Base-by-base conservation (phyloP, 2,888 invertebrate species). In the Erannis defoliaria region DNA sequence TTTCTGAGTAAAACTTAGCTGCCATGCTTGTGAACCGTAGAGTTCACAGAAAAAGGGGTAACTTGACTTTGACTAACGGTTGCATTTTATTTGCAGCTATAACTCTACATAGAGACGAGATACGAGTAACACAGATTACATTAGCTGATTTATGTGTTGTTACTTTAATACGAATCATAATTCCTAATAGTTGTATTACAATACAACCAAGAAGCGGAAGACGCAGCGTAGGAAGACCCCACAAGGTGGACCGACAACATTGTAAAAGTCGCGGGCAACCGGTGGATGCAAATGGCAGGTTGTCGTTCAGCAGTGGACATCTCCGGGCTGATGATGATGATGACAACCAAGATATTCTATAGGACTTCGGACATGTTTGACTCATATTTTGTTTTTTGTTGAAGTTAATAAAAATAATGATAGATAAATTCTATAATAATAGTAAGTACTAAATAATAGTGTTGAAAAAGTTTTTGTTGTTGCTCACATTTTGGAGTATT, bases 11-110 rank as follows among this genome's bases (percentile, higher is more conserved):
- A 31, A n/a, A n/a, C n/a, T 26, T 10, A 21, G 9, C 9, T 14
- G 26, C n/a, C 8, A 38, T 5, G 6, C 5, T 21, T 18, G 18
- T 23, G 23, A 23, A 9, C 37, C 14, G 9, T 35, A 6, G 26
- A 29, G 26, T 60, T 55, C 60, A 55, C 37, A 18, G 55, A 61
- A 60, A 42, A 10, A 49, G 31, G 51, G 42, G 55, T 61, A 61
- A 61, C 45, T 51, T 14, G 23, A 61, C 40, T 49, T 60, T 37
- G 49, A 49, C 35, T 26, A 16, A 40, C 60, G 42, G 42, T 35
- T 50, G 60, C 51, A 61, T 43, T 56, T 62, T 45, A 61, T 43
- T 56, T 62, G 51, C 62, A 56, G 12, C 19, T 56, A 51, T 51
- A 56, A 62, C 48, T 40, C 23, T 53, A 56, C 45, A 45, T 42